These are phyloP conservation scores for Butorides virescens DNA, from an alignment of 2,113 vertebrate species.

Conservation along the genomic window DNA sequence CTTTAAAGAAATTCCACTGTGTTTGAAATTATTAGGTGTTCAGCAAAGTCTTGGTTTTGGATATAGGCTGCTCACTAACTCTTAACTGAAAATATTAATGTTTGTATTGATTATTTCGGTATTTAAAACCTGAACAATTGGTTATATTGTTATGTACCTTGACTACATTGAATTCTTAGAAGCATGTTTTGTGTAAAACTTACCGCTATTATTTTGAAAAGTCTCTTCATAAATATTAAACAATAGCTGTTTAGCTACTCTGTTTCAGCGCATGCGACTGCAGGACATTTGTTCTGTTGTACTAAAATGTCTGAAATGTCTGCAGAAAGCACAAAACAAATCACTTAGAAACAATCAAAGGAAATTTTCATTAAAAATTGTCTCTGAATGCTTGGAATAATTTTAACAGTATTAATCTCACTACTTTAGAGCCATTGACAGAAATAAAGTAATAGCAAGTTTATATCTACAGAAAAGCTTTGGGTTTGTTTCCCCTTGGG, in stretches of 20 bases:
- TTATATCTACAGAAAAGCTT: neutral
- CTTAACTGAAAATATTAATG: neutral
- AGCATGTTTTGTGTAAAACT: neutral
- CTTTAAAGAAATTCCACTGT: neutral
- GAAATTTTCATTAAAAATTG: neutral
- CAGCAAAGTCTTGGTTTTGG: neutral
- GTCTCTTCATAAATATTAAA: neutral
- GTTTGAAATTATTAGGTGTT: neutral
- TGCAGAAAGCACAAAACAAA: neutral
- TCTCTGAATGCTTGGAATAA: neutral
- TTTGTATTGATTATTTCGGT: neutral
- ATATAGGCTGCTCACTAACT: neutral
- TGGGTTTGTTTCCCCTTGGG: neutral
- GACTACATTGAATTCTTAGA: neutral
- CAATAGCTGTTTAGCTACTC: neutral
- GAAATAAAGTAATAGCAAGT: neutral
- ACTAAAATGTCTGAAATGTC: neutral
- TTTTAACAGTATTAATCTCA: neutral
- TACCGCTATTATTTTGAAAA: neutral
- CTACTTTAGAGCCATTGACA: neutral
- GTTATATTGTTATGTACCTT: neutral
- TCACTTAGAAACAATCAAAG: neutral
- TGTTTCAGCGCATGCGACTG: neutral
- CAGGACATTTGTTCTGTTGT: neutral
- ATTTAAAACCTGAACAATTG: neutral